Evolutionary conservation across 2,888 invertebrate species (phyloP).

Genomic region (Ypsolopha sequella): DNA sequence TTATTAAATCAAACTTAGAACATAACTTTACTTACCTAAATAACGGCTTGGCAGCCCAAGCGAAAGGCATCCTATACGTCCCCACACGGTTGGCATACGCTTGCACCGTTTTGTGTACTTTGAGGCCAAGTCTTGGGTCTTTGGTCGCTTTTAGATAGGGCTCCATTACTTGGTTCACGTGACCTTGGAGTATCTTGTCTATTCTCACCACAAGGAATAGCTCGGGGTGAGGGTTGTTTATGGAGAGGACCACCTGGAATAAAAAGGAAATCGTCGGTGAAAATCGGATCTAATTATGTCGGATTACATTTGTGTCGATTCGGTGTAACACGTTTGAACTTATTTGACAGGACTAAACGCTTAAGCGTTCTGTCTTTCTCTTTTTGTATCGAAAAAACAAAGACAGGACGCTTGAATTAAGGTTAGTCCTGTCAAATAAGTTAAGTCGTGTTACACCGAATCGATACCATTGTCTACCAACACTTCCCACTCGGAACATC

Average conservation of each 20-base stretch:
- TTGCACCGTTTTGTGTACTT: constrained; percentile 85
- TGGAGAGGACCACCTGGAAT: constrained; percentile 86
- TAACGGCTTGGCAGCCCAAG: constrained; percentile 94
- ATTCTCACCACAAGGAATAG: constrained; percentile 93
- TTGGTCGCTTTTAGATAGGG: constrained; percentile 87
- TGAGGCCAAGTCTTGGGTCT: constrained; percentile 82
- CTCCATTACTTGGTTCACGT: constrained; percentile 86
- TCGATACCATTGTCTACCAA: too few relatives aligned
- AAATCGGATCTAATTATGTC: neutral
- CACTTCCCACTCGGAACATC: too few relatives aligned
- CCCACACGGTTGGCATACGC: constrained; percentile 87
- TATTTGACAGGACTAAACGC: too few relatives aligned
- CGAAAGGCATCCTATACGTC: constrained; percentile 95
- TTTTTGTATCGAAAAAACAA: too few relatives aligned
- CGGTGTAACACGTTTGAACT: too few relatives aligned
- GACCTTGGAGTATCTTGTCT: constrained; percentile 93
- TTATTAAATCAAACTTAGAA: neutral
- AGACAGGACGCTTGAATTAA: too few relatives aligned
- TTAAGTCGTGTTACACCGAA: too few relatives aligned
- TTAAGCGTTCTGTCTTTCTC: too few relatives aligned
- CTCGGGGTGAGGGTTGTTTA: constrained; percentile 90
- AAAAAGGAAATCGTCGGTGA: neutral
- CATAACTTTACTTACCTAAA: constrained; percentile 61
- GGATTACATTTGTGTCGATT: too few relatives aligned
- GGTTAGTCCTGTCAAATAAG: too few relatives aligned